phyloP scores from a whole-genome alignment of 2,888 invertebrate genomes.

The Drosophila fulvimacula region DNA sequence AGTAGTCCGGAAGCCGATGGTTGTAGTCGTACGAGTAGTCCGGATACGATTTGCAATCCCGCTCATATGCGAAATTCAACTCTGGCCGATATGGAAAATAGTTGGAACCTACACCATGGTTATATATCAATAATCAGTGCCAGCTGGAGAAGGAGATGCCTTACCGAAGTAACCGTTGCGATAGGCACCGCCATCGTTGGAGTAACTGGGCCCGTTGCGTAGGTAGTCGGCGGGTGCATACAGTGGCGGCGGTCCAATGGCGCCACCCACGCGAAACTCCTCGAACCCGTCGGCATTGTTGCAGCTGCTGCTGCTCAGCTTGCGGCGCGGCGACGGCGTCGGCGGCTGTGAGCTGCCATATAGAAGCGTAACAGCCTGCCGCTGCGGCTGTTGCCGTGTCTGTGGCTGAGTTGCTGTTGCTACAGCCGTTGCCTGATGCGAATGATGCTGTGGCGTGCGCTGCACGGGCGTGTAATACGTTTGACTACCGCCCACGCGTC shows the following conservation, averaged over 20 bases:
- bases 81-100: conserved; percentile 85
- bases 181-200: conserved; percentile 81
- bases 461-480: conserved; percentile 72
- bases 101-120: conserved; percentile 76
- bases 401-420: conserved; percentile 28
- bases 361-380: conserved; percentile 86
- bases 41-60: conserved; percentile 85
- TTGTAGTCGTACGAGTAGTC: conserved; percentile 84
- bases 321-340: conserved; percentile 90
- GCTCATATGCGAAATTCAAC: conserved; percentile 81
- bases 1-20: conserved; percentile 82
- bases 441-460: conserved; percentile 67
- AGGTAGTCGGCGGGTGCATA: conserved; percentile 82
- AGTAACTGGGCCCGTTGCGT: conserved; percentile 81
- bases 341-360: conserved; percentile 86
- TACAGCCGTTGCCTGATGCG: conserved; percentile 81
- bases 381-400: conserved; percentile 73
- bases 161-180: conserved; percentile 84
- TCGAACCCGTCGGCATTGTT: conserved; percentile 70
- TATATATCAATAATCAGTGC: neutral
- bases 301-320: conserved; percentile 90
- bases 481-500: conserved; percentile 70
- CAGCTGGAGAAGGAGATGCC: neutral
- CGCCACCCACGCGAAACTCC: conserved; percentile 79
- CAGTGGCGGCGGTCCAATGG: conserved; percentile 71